Evolutionary conservation across 2,888 invertebrate species (phyloP), one percentile per base, ranked within the genome.

Genomic region (Hydropsyche betteni): DNA sequence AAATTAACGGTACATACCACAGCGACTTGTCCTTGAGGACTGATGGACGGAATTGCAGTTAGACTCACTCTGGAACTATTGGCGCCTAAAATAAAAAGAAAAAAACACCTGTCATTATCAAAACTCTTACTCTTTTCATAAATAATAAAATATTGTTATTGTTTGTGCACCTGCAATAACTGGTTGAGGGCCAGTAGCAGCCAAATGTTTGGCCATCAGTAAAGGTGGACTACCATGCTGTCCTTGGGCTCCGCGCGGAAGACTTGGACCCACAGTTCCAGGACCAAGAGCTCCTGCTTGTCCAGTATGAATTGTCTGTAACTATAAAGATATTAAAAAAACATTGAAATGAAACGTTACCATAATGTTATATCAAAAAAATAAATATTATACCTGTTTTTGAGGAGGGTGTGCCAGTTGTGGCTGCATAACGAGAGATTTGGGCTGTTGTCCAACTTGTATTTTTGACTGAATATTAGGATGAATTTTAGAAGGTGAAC

Each of bases 1-100:
- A 24, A 24, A 24, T 24, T 2, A 24, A 24, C 24, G 24, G 24
- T 12, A 84, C 92, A 92, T 87, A 95, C 94, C 92, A 94, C 84
- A 82, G 84, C 82, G 61, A 88, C 85, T 83, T 87, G 89, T 80
- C 88, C 88, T 82, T 88, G 91, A 5, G 90, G 90, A 81, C 90
- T 90, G 82, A 88, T 86, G 77, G 89, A 84, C 14, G 91, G 91
- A 73, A 91, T 88, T 75, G 87, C 86, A 24, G 90, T 86, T 75
- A 88, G 84, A 12, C 85, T 85, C 36, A 86, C 88, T 79, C 90
- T 86, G 36, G 89, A 85, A 76, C 83, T 83, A 51, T 85, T 87
- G 74, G 87, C 84, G 80, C 86, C 88, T 86, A 81, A 50, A 79
- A 81, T 58, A 71, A 69, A n/a, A 75, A 51, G 69, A 64, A 33